Evolutionary conservation across 2,888 invertebrate species (phyloP).

Genomic region (Melanostoma mellinum): DNA sequence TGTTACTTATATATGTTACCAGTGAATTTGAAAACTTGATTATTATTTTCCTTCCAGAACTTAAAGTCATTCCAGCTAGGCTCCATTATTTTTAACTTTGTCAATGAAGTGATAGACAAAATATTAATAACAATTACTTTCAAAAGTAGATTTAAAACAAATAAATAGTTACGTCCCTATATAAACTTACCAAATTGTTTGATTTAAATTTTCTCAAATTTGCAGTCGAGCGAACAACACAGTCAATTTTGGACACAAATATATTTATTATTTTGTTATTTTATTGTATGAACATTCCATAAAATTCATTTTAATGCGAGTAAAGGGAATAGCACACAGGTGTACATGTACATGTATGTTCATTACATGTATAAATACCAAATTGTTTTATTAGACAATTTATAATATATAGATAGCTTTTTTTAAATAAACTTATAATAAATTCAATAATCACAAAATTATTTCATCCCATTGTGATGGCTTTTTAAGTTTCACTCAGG

Average conservation of each 20-base stretch:
- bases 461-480: background rate
- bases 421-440: conserved; percentile 19
- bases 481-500: conserved; percentile 8
- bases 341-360: background rate
- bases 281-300: background rate
- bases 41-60: too few relatives aligned
- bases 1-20: too few relatives aligned
- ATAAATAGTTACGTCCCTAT: background rate
- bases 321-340: background rate
- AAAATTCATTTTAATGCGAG: background rate
- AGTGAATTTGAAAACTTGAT: too few relatives aligned
- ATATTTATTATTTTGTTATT: background rate
- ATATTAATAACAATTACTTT: too few relatives aligned
- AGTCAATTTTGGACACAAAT: conserved; percentile 1
- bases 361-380: background rate
- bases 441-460: conserved; percentile 36
- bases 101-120: background rate
- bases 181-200: too few relatives aligned
- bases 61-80: too few relatives aligned
- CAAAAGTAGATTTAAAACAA: background rate
- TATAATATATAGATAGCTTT: conserved; percentile 1
- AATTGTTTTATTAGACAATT: background rate
- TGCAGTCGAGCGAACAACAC: too few relatives aligned
- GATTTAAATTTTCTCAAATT: too few relatives aligned
- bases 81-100: too few relatives aligned